These are phyloP conservation scores for Sinohyriopsis cumingii DNA, from an alignment of 2,888 invertebrate species.

Conservation along the genomic window DNA sequence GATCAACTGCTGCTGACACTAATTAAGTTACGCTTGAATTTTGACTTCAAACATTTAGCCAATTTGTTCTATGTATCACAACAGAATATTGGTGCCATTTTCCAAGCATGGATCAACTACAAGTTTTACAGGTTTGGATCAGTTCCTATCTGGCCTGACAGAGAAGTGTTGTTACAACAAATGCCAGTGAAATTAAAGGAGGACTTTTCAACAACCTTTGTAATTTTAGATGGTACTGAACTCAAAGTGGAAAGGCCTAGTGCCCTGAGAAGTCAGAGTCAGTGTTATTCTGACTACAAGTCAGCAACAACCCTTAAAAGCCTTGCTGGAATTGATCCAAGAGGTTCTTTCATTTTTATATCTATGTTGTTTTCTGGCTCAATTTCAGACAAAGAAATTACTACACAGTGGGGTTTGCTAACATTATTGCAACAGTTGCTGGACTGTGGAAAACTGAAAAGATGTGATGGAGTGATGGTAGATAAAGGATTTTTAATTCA, in stretches of 20 bases:
- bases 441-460: constrained; percentile 3
- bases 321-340: constrained; percentile 26
- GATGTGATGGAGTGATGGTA: constrained; percentile 14
- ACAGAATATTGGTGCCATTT: constrained; percentile 19
- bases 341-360: constrained; percentile 30
- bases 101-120: constrained; percentile 23
- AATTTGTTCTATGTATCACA: too few relatives aligned
- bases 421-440: constrained; percentile 10
- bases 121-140: constrained; percentile 32
- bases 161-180: constrained; percentile 16
- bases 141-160: constrained; percentile 25
- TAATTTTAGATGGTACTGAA: constrained; percentile 36
- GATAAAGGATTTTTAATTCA: constrained; percentile 23
- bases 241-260: constrained; percentile 21
- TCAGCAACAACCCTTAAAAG: constrained; percentile 30
- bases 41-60: constrained; percentile 12
- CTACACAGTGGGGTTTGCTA: constrained; percentile 18
- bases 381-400: constrained; percentile 30
- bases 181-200: constrained; percentile 25
- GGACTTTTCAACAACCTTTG: constrained; percentile 11
- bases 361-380: constrained; percentile 20
- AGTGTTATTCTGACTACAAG: constrained; percentile 40
- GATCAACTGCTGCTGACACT: constrained; percentile 28
- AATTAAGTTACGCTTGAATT: constrained; percentile 17
- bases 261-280: constrained; percentile 20